Percentiles rank a stretch among this genome's conserved stretches.
Evolutionary conservation across 2,888 invertebrate species (phyloP).

Genomic region (Erebia palarica): DNA sequence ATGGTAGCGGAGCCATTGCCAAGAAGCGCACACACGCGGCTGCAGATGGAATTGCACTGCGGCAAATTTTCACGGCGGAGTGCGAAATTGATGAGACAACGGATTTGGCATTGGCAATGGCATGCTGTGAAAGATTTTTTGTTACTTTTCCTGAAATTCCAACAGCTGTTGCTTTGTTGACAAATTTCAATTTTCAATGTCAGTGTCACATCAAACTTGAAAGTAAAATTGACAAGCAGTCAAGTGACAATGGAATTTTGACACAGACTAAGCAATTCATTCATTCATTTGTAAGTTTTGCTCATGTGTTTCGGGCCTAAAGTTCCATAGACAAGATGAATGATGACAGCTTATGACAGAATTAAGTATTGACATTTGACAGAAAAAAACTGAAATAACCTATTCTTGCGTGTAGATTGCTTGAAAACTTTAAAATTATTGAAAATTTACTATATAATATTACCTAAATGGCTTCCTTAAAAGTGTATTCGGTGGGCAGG

Average conservation of each 20-base stretch:
- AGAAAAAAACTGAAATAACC: conserved; percentile 50
- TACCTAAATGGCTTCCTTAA: conserved; percentile 75
- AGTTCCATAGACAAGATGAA: not conserved
- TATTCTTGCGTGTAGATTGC: conserved; percentile 48
- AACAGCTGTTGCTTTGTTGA: not conserved
- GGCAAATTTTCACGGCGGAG: conserved; percentile 42
- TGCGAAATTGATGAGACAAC: conserved; percentile 28
- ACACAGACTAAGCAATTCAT: not conserved
- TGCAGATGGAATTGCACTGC: conserved; percentile 47
- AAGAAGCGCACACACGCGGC: conserved; percentile 50
- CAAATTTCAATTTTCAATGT: conserved; percentile 17
- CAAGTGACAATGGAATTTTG: not conserved
- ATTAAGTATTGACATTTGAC: not conserved
- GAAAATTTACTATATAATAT: conserved; percentile 23
- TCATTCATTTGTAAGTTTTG: not conserved
- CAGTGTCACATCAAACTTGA: not conserved
- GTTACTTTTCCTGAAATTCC: conserved; percentile 33
- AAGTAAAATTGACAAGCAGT: not conserved
- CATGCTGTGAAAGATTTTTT: conserved; percentile 47
- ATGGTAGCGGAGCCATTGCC: conserved; percentile 53
- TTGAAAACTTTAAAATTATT: conserved; percentile 20
- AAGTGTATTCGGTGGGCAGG: conserved; percentile 74
- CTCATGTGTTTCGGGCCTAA: not conserved
- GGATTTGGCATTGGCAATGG: conserved; percentile 19
- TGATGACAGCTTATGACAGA: not conserved